Evolutionary conservation across 2,888 invertebrate species (phyloP).

Genomic region (Pammene fasciana): DNA sequence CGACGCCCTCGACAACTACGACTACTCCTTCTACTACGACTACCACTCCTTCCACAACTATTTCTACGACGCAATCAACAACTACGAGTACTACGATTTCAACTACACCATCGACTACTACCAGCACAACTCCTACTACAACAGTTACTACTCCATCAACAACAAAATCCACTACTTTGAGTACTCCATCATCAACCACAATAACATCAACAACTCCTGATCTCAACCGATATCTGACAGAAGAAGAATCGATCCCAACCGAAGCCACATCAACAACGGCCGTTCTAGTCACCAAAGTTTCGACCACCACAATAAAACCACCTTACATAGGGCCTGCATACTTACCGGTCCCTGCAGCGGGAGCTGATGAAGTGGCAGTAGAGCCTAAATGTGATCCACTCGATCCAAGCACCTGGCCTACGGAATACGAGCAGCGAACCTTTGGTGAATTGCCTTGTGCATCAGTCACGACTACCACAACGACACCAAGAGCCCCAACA

Average conservation of each 20-base stretch:
- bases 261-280: neutral
- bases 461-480: neutral
- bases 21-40: conserved; percentile 1
- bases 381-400: neutral
- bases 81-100: neutral
- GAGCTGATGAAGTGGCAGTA: neutral
- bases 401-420: conserved; percentile 2
- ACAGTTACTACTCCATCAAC: neutral
- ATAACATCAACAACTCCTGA: neutral
- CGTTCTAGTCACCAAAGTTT: neutral
- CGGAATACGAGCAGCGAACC: neutral
- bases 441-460: neutral
- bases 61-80: neutral
- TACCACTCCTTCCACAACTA: neutral
- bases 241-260: neutral
- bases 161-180: neutral
- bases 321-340: conserved; percentile 3
- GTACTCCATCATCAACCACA: neutral
- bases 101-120: neutral
- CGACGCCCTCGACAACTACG: neutral
- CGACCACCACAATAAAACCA: neutral
- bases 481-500: neutral
- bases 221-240: neutral
- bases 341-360: neutral
- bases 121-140: neutral